Evolutionary conservation across 64 coral and sea anemone species (phyloP).

Genomic region (Stichodactyla mertensii): DNA sequence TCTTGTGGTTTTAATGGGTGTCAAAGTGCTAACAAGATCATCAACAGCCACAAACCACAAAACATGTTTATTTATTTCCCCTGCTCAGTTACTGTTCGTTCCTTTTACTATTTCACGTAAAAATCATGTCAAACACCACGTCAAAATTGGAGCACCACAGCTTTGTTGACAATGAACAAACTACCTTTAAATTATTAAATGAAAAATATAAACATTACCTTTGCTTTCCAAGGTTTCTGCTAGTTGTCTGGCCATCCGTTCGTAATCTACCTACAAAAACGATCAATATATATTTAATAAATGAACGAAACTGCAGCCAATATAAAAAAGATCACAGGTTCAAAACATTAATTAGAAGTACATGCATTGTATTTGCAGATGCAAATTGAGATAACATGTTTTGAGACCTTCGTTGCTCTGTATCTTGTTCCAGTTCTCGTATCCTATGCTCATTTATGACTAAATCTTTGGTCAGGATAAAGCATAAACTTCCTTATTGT

Average conservation of each 20-base stretch:
- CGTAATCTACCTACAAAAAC: conserved; percentile 47
- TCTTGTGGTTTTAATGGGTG: not conserved
- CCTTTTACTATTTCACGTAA: not conserved
- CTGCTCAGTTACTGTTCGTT: not conserved
- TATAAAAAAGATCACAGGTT: not conserved
- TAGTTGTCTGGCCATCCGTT: conserved; percentile 56
- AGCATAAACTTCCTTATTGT: not conserved
- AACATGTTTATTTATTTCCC: not conserved
- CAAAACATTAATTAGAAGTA: not conserved
- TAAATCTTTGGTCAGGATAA: too few relatives aligned
- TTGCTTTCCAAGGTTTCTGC: conserved; percentile 52
- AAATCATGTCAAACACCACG: not conserved
- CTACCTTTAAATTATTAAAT: not conserved
- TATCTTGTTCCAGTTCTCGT: too few relatives aligned
- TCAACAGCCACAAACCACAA: not conserved
- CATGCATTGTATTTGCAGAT: not conserved
- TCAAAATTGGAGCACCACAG: not conserved
- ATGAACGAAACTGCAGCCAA: not conserved
- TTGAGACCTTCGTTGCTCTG: not conserved
- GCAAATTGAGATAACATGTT: not conserved
- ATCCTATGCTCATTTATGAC: too few relatives aligned
- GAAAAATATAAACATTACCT: conserved; percentile 17
- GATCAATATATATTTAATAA: not conserved
- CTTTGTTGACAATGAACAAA: not conserved
- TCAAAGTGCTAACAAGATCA: conserved; percentile 1